Conservation (phyloP, 2,113 vertebrate species). For the Rallus limicola region DNA sequence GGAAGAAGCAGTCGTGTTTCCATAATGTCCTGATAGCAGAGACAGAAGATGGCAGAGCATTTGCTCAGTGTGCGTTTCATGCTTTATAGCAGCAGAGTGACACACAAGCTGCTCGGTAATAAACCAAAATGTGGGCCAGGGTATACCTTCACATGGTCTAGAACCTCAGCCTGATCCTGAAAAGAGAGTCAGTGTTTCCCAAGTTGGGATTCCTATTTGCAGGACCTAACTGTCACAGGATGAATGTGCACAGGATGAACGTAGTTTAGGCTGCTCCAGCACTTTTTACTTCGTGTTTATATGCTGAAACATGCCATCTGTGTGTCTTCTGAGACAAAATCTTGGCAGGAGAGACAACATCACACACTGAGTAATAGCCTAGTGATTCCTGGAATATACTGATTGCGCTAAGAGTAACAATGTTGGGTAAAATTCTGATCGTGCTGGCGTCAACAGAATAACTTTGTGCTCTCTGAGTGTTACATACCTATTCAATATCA, state of each 20-base stretch:
- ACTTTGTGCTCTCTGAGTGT: neutral
- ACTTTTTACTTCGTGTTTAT: conserved; percentile 42
- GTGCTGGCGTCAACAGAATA: neutral
- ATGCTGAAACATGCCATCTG: conserved; percentile 56
- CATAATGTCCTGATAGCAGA: neutral
- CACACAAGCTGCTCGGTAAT: neutral
- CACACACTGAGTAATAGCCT: conserved; percentile 57
- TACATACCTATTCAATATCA: neutral
- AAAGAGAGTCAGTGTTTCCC: neutral
- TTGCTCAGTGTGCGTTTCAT: neutral
- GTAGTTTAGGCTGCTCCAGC: neutral
- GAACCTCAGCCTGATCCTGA: neutral
- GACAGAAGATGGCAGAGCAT: neutral
- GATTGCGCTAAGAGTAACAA: neutral
- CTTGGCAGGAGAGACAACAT: conserved; percentile 55
- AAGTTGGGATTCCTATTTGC: neutral
- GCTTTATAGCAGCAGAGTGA: neutral
- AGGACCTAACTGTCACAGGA: neutral
- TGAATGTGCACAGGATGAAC: accelerated
- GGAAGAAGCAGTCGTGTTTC: neutral
- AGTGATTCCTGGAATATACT: conserved; percentile 53
- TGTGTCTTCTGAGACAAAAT: conserved; percentile 61
- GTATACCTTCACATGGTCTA: neutral
- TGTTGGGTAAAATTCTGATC: conserved; percentile 24
- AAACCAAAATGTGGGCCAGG: neutral